These are phyloP conservation scores for Odontophorus gujanensis DNA, from an alignment of 2,113 vertebrate genomes.

Conservation along the genomic window DNA sequence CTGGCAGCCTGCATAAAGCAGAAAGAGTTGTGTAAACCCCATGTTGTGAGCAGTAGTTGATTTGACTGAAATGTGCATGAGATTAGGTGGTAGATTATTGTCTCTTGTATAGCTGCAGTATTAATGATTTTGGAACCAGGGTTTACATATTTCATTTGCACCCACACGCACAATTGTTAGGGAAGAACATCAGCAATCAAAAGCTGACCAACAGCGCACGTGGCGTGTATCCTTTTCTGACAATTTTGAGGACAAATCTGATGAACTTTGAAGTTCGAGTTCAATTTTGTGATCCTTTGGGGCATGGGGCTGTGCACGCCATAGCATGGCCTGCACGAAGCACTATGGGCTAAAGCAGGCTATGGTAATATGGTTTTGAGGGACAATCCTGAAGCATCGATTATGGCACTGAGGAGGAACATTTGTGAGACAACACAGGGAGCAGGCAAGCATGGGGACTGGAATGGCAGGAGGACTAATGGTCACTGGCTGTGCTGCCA, in stretches of 20 bases:
- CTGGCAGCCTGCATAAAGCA: neutral
- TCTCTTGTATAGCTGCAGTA: neutral
- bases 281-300: neutral
- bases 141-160: neutral
- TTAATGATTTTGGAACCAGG: neutral
- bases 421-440: rapidly evolving
- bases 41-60: neutral
- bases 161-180: neutral
- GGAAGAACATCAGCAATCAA: neutral
- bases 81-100: neutral
- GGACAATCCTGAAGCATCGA: neutral
- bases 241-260: neutral
- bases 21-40: neutral
- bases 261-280: neutral
- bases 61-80: neutral
- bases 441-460: rapidly evolving
- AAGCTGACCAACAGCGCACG: neutral
- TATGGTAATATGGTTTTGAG: neutral
- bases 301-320: neutral
- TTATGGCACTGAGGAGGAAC: neutral
- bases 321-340: neutral
- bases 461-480: neutral
- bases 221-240: neutral
- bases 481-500: neutral
- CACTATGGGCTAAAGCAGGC: neutral